Evolutionary conservation across 2,797 vertebrate genomes (phyloP).

Genomic region (Notamacropus eugenii): DNA sequence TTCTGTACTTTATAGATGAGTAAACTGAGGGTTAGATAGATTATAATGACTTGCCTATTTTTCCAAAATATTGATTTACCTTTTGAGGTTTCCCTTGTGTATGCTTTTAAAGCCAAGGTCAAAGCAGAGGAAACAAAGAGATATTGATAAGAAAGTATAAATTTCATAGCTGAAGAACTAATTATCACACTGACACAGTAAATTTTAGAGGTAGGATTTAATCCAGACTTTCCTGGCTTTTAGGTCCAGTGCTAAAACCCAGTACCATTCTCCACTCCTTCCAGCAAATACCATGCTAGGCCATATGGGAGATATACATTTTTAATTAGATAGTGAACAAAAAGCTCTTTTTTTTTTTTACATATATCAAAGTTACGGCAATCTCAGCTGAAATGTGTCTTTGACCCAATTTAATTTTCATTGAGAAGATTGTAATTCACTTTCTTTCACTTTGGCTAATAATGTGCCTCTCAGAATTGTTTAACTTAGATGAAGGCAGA

Average conservation of each 20-base stretch:
- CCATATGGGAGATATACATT: not conserved
- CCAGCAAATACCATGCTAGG: not conserved
- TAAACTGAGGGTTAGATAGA: not conserved
- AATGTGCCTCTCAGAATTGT: not conserved
- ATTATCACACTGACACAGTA: not conserved
- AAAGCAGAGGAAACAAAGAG: not conserved
- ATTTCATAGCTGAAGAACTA: not conserved
- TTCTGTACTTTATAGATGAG: not conserved
- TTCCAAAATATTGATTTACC: not conserved
- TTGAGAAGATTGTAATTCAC: slow-evolving; percentile 9
- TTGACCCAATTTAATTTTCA: slow-evolving; percentile 59
- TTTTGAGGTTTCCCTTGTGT: not conserved
- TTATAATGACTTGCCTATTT: not conserved
- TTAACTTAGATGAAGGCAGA: slow-evolving; percentile 8
- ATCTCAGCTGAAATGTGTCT: not conserved
- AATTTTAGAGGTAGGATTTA: not conserved
- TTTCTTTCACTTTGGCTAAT: not conserved
- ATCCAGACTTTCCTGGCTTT: not conserved
- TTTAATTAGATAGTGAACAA: not conserved
- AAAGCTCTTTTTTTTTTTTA: not conserved
- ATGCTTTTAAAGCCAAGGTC: not conserved
- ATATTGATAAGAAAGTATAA: not conserved
- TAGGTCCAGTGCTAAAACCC: not conserved
- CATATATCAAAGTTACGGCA: not conserved
- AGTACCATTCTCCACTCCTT: not conserved